These are phyloP conservation scores for Intellagama lesueurii DNA, from an alignment of 2,797 vertebrate genomes.

Conservation along the genomic window DNA sequence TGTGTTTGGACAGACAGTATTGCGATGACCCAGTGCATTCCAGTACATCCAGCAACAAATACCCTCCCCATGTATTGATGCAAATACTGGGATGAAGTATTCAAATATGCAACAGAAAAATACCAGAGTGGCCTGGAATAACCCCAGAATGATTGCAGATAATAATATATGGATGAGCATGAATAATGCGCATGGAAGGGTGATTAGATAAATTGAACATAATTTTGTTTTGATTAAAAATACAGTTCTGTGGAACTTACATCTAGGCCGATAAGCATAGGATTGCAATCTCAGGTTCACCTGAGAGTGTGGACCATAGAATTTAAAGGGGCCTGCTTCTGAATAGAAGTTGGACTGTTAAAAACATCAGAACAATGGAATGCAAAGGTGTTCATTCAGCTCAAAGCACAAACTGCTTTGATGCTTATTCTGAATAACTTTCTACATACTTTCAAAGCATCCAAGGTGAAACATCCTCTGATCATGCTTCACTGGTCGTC, in stretches of 20 bases:
- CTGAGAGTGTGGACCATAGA: not conserved
- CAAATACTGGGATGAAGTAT: no score
- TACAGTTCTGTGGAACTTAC: not conserved
- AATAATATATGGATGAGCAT: no score
- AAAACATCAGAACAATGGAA: not conserved
- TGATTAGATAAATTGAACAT: not conserved
- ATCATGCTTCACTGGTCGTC: not conserved
- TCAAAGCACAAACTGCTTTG: not conserved
- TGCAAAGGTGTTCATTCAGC: conserved; percentile 19
- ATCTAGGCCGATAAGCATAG: not conserved
- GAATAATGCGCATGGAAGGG: no score
- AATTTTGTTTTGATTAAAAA: not conserved
- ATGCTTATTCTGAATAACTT: not conserved
- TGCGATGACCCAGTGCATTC: no score
- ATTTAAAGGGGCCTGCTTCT: not conserved
- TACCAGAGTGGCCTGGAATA: no score
- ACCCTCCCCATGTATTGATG: no score
- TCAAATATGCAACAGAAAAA: no score
- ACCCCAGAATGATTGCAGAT: no score
- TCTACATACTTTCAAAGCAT: conserved; percentile 26
- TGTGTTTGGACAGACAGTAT: no score
- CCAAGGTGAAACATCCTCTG: not conserved
- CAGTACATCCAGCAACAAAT: no score
- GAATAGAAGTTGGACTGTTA: not conserved
- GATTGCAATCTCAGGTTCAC: not conserved